phyloP scores from a whole-genome alignment of 2,797 vertebrate species.

The Tolypeutes matacus region DNA sequence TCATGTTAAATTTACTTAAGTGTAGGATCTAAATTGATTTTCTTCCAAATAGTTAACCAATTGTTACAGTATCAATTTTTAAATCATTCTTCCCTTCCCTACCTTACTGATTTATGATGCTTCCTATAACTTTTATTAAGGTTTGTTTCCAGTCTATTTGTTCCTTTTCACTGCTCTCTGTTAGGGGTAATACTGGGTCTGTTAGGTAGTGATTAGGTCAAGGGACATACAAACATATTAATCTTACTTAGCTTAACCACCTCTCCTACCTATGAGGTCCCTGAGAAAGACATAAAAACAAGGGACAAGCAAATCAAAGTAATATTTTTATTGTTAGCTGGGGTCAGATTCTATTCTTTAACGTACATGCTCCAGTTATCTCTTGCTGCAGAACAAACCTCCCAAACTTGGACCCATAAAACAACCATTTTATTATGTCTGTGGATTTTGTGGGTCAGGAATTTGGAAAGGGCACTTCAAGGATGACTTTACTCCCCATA shows the following conservation, averaged over 20 bases:
- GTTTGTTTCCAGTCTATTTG: constrained; percentile 19
- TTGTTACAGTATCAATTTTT: constrained; percentile 56
- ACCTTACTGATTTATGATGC: constrained; percentile 33
- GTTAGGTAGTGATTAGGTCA: not conserved
- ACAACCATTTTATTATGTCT: not conserved
- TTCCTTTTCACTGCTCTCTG: not conserved
- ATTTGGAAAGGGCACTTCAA: not conserved
- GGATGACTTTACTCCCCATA: not conserved
- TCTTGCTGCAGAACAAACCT: not conserved
- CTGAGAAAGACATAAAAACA: not conserved
- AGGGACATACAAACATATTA: constrained; percentile 20
- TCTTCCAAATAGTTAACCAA: constrained; percentile 66
- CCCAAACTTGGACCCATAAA: not conserved
- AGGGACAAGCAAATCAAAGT: not conserved
- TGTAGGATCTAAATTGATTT: constrained; percentile 50
- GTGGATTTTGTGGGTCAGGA: not conserved
- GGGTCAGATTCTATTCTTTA: not conserved
- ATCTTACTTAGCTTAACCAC: not conserved
- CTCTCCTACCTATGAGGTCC: not conserved
- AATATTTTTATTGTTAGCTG: constrained; percentile 17
- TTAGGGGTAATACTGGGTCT: not conserved
- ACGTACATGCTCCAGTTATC: not conserved
- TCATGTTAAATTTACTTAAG: constrained; percentile 40
- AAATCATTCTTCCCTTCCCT: constrained; percentile 23
- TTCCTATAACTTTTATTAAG: constrained; percentile 24